Percentiles rank a stretch among this genome's conserved stretches.
phyloP scores from a whole-genome alignment of 23 tunicate genomes.

The Oikopleura dioica region DNA sequence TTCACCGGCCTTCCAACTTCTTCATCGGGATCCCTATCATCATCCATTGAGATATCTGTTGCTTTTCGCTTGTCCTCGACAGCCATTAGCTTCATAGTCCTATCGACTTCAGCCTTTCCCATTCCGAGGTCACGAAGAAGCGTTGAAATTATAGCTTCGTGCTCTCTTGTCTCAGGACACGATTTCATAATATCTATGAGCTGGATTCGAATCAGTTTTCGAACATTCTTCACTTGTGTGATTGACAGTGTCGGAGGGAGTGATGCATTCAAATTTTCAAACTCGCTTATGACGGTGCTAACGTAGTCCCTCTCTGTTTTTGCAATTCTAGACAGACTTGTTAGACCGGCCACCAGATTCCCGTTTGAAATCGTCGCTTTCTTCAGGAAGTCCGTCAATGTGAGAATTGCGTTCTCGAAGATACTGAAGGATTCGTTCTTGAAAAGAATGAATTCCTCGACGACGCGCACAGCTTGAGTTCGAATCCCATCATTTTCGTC shows the following conservation, averaged over 20 bases:
- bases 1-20: no score
- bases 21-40: no score
- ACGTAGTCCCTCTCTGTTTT: neutral
- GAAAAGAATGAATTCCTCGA: no score
- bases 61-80: no score
- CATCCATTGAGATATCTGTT: no score
- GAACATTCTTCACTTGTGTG: slow-evolving; percentile 75
- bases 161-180: slow-evolving; percentile 19
- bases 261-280: slow-evolving; percentile 16
- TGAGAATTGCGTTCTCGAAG: no score
- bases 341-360: neutral
- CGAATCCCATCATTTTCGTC: slow-evolving; percentile 1
- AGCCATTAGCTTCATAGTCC: slow-evolving; percentile 32
- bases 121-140: slow-evolving; percentile 62
- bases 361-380: neutral
- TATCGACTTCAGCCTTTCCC: slow-evolving; percentile 36
- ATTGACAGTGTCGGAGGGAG: slow-evolving; percentile 85
- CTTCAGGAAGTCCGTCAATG: neutral
- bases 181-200: slow-evolving; percentile 33
- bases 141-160: slow-evolving; percentile 59
- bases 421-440: no score
- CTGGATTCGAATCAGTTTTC: slow-evolving; percentile 72
- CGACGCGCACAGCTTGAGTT: neutral
- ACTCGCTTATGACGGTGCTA: neutral
- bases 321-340: neutral